Evolutionary conservation across 2,888 invertebrate genomes (phyloP), one percentile per base, ranked within the genome.

Genomic region (Labia minor): DNA sequence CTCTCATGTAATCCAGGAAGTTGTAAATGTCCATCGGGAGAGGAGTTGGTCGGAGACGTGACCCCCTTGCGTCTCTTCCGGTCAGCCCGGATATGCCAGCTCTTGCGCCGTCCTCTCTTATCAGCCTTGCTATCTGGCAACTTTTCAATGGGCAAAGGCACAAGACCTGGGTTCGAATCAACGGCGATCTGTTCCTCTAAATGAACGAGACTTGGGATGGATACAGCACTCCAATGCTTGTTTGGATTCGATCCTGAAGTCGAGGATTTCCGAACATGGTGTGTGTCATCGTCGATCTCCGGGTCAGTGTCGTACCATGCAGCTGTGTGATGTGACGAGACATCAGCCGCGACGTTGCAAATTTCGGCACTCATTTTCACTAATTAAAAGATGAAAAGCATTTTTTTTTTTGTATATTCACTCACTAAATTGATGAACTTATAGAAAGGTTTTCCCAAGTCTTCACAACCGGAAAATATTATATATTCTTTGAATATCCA

Each of bases 81-180:
- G 70, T 78, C 78, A 64, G 72, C 68, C 71, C 70, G 72, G 65
- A 70, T 70, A 70, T 80, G 85, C 86, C 85, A 85, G 2, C 85
- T 85, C 72, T 84, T 85, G 69, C 85, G 76, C n/a, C 85, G 80
- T 14, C 83, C 83, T 72, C 83, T 83, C 19, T 68, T 67, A 72
- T 81, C 81, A 68, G 78, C 81, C 64, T 73, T 74, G 11, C 70
- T 69, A 65, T 80, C 79, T 67, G 81, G 80, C 69, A 81, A 74
- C 63, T 64, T 49, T 18, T 69, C 70, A 26, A 66, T 66, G 8
- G 65, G 70, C 67, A 72, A 63, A 49, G 69, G 69, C 21, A 68
- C 69, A 10, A 70, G 68, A 4, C 70, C 71, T 49, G 70, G 68
- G 37, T 67, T 63, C 64, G 69, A 67, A 64, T 69, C 68, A 65